These are phyloP conservation scores for Chiloscyllium punctatum DNA, from an alignment of 2,797 vertebrate genomes.

Conservation along the genomic window DNA sequence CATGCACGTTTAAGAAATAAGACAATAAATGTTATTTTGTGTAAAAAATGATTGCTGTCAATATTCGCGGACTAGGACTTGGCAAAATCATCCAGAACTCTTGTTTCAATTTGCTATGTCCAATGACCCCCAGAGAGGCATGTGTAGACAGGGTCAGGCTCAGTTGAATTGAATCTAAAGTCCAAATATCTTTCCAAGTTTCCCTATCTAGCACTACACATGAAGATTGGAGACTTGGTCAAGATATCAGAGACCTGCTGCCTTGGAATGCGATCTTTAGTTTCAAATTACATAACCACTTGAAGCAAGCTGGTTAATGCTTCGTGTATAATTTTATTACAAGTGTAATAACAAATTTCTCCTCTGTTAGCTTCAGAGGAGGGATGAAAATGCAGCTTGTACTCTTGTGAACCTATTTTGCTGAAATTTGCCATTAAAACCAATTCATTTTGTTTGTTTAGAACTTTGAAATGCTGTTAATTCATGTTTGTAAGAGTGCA, in stretches of 20 bases:
- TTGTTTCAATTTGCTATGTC: neutral
- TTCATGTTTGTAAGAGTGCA: neutral
- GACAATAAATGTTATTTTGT: neutral
- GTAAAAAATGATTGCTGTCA: neutral
- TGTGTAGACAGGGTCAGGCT: neutral
- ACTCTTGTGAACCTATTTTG: neutral
- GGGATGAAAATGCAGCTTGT: neutral
- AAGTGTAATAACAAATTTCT: neutral
- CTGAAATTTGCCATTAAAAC: neutral
- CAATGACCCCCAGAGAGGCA: neutral
- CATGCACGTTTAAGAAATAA: neutral
- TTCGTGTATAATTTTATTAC: neutral
- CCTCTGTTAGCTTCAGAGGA: neutral
- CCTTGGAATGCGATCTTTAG: neutral
- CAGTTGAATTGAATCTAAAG: neutral
- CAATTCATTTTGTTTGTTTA: neutral
- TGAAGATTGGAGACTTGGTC: neutral
- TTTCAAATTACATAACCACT: neutral
- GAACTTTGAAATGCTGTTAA: no score
- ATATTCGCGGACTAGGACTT: neutral
- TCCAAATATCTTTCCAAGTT: neutral
- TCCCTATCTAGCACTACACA: no score
- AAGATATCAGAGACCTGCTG: neutral
- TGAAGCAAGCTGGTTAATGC: neutral
- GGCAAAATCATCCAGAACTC: neutral